Percentiles rank a stretch among this genome's conserved stretches.
These are phyloP conservation scores for Coelopa pilipes DNA, from an alignment of 2,888 invertebrate genomes.

Conservation along the genomic window DNA sequence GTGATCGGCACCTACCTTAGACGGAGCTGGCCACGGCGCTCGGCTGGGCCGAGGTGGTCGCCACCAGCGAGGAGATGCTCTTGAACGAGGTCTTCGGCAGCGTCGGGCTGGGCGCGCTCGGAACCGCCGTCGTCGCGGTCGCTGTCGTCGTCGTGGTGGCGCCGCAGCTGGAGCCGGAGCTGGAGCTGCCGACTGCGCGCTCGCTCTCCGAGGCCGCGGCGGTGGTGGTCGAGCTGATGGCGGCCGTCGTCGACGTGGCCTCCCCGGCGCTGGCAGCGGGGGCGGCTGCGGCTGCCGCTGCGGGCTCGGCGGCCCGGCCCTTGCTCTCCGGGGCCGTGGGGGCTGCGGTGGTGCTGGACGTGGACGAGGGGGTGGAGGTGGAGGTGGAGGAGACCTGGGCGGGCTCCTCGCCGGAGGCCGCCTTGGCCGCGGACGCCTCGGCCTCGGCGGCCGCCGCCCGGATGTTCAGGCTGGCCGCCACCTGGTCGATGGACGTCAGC, in stretches of 20 bases:
- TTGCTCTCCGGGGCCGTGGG: no score
- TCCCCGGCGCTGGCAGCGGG: conserved; percentile 20
- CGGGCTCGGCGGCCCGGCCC: not conserved
- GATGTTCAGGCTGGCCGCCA: conserved; percentile 65
- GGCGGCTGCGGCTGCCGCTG: conserved; percentile 39
- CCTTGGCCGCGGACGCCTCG: conserved; percentile 54
- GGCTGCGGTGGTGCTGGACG: conserved; percentile 49
- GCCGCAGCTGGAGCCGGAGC: conserved; percentile 29
- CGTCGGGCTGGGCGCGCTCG: conserved; percentile 2
- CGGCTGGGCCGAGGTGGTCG: conserved; percentile 35
- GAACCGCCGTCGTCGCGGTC: not conserved
- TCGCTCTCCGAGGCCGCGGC: conserved; percentile 24
- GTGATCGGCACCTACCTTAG: conserved; percentile 14
- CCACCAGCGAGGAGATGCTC: conserved; percentile 46
- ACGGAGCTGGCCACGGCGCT: conserved; percentile 32
- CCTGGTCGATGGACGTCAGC: conserved; percentile 64
- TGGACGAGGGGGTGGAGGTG: conserved; percentile 38
- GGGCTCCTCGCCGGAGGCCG: conserved; percentile 41
- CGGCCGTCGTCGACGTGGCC: conserved; percentile 35
- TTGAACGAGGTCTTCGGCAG: conserved; percentile 46
- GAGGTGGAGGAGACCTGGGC: conserved; percentile 46
- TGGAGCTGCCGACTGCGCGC: no score
- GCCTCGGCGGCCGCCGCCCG: conserved; percentile 60
- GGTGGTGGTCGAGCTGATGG: conserved; percentile 20
- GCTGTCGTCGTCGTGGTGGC: not conserved